Conservation (phyloP, 2,797 vertebrate species). For the Xenopus petersii region DNA sequence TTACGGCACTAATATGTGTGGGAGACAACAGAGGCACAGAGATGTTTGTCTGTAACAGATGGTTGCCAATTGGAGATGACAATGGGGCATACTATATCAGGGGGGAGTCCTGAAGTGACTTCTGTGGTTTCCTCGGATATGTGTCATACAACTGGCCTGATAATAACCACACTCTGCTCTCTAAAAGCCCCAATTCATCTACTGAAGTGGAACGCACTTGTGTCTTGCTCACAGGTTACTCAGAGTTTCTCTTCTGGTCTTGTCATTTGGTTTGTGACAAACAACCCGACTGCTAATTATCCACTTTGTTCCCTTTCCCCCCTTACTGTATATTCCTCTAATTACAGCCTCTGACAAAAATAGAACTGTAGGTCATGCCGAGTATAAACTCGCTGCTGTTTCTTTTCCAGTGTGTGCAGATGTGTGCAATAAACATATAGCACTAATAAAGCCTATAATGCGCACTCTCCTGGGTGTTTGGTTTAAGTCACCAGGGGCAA, state of each 20-base stretch:
- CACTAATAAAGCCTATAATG: background rate
- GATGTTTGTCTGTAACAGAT: background rate
- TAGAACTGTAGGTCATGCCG: constrained; percentile 4
- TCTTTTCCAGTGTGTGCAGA: background rate
- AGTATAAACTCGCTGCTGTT: background rate
- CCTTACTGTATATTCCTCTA: constrained; percentile 2
- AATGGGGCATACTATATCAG: constrained; percentile 30
- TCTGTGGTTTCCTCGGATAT: constrained; percentile 12
- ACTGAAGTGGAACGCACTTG: background rate
- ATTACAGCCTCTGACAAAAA: constrained; percentile 13
- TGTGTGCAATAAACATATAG: background rate
- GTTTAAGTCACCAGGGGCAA: background rate
- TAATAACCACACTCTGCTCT: constrained; percentile 24
- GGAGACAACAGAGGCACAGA: background rate
- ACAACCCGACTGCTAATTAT: background rate
- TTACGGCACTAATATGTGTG: background rate
- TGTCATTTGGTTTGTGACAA: constrained; percentile 10
- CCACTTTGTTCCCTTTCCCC: background rate
- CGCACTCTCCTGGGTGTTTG: background rate
- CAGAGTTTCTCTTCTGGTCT: constrained; percentile 1
- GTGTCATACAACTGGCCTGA: constrained; percentile 28
- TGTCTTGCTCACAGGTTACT: constrained; percentile 5
- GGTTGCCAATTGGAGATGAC: constrained; percentile 3
- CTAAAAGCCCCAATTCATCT: constrained; percentile 34
- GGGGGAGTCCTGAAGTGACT: constrained; percentile 22